Evolutionary conservation across 2,797 vertebrate species (phyloP).

Genomic region (Malurus leucopterus): DNA sequence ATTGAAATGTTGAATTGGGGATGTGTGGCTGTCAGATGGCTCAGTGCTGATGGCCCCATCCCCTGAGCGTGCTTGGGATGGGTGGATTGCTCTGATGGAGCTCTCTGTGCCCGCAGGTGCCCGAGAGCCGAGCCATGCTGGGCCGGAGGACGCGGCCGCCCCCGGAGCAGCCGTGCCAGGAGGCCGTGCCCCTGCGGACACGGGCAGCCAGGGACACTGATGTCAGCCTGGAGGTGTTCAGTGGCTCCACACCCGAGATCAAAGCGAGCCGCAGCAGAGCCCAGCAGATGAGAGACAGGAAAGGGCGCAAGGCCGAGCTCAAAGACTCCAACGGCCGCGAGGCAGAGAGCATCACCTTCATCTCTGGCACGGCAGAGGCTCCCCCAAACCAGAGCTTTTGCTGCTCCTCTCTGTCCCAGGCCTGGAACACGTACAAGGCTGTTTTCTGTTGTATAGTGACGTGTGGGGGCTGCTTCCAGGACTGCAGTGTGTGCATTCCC

Average conservation of each 20-base stretch:
- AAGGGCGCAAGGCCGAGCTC: constrained; percentile 69
- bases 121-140: constrained; percentile 83
- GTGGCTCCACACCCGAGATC: constrained; percentile 29
- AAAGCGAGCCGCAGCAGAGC: constrained; percentile 29
- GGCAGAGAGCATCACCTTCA: constrained; percentile 87
- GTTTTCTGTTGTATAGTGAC: constrained; percentile 90
- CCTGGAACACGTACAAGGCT: constrained; percentile 86
- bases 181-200: constrained; percentile 48
- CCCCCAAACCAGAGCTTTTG: constrained; percentile 69
- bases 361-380: constrained; percentile 84
- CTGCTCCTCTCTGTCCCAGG: constrained; percentile 81
- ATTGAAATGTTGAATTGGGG: accelerated
- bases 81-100: background rate
- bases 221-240: constrained; percentile 71
- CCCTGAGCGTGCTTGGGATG: background rate
- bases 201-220: constrained; percentile 58
- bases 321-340: constrained; percentile 75
- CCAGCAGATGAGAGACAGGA: constrained; percentile 50
- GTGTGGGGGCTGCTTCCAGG: constrained; percentile 85
- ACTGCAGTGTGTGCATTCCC: constrained; percentile 75
- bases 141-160: constrained; percentile 79
- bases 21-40: accelerated
- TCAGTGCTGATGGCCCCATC: accelerated
- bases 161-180: constrained; percentile 51
- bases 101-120: constrained; percentile 67